phyloP scores from a whole-genome alignment of 2,888 invertebrate species.

The Lymantria dispar region DNA sequence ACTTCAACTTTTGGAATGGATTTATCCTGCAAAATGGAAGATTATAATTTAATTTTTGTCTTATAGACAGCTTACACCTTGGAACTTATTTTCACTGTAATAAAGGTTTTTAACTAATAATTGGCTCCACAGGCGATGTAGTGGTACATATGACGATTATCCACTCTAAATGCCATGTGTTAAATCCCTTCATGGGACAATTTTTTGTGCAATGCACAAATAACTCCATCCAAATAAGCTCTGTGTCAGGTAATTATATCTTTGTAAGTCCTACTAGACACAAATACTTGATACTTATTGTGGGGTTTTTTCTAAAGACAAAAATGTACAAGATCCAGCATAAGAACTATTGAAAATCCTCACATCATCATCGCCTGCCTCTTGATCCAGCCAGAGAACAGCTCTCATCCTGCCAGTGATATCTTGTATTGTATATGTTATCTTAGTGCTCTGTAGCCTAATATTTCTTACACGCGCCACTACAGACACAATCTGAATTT shows the following conservation, averaged over 20 bases:
- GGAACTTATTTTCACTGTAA: not conserved
- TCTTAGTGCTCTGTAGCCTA: constrained; percentile 74
- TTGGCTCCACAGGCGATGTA: too few species aligned
- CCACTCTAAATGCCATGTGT: too few species aligned
- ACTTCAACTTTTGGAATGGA: constrained; percentile 72
- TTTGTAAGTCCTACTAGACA: too few species aligned
- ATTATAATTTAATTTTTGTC: not conserved
- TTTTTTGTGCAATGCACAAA: too few species aligned
- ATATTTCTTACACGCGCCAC: constrained; percentile 71
- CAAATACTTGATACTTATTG: too few species aligned
- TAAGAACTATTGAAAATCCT: constrained; percentile 5
- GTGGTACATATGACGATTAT: too few species aligned
- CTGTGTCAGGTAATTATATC: too few species aligned
- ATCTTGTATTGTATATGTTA: constrained; percentile 77
- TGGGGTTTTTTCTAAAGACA: too few species aligned
- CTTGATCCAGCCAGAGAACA: constrained; percentile 75
- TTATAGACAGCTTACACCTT: not conserved
- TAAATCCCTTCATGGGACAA: too few species aligned
- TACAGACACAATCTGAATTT: constrained; percentile 71
- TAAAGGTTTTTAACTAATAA: too few species aligned
- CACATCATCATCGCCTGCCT: constrained; percentile 76
- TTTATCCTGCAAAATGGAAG: constrained; percentile 57
- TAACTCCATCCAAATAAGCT: too few species aligned
- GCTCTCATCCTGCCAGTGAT: constrained; percentile 77
- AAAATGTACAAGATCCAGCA: too few species aligned